These are phyloP conservation scores for Caenorhabditis becei DNA, from an alignment of 2,888 invertebrate genomes.

Conservation along the genomic window DNA sequence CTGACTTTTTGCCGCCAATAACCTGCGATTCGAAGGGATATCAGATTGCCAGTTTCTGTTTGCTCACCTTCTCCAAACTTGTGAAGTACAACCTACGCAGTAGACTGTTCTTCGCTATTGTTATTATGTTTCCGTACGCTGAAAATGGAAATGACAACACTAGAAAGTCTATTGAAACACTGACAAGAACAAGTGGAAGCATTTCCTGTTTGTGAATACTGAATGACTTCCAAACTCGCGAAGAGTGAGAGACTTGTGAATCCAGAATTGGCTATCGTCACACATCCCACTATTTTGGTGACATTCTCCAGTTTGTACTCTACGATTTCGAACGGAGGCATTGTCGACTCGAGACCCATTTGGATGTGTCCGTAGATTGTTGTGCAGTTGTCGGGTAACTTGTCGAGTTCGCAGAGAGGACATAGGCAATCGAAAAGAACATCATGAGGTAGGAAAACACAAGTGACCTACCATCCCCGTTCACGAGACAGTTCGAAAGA, in stretches of 20 bases:
- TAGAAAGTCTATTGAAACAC: neutral
- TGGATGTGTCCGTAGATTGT: conserved; percentile 49
- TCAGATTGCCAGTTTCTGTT: conserved; percentile 36
- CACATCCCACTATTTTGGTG: conserved; percentile 44
- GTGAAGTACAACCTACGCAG: conserved; percentile 45
- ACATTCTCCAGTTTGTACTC: conserved; percentile 52
- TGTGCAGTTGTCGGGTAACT: conserved; percentile 53
- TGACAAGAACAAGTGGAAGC: conserved; percentile 45
- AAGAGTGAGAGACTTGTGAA: conserved; percentile 47
- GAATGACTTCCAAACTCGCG: conserved; percentile 33
- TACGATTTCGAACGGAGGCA: conserved; percentile 57
- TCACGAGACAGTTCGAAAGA: neutral
- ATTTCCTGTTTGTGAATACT: conserved; percentile 37
- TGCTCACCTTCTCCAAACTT: conserved; percentile 50
- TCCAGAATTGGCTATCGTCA: conserved; percentile 59
- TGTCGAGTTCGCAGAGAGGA: conserved; percentile 46
- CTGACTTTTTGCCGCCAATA: conserved; percentile 31
- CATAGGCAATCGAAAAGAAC: conserved; percentile 45
- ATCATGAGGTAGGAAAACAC: neutral
- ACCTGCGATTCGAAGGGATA: conserved; percentile 20
- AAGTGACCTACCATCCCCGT: conserved; percentile 38
- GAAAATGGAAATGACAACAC: conserved; percentile 8
- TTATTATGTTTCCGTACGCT: conserved; percentile 54
- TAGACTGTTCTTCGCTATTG: conserved; percentile 55
- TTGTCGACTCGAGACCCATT: conserved; percentile 56